These are phyloP conservation scores for Ectemnius lituratus DNA, from an alignment of 2,888 invertebrate genomes.

Conservation along the genomic window DNA sequence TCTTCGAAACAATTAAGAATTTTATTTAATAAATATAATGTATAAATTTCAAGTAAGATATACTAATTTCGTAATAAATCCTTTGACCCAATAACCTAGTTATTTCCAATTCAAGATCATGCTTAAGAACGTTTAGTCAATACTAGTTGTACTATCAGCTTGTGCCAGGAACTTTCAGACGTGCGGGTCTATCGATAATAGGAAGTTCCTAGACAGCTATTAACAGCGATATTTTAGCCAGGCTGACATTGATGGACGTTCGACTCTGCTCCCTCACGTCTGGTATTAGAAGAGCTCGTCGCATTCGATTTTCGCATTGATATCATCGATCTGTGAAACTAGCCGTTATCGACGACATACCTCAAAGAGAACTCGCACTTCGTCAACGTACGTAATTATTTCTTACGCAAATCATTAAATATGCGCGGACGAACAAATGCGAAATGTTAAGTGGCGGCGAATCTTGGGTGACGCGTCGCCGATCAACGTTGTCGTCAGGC, in stretches of 20 bases:
- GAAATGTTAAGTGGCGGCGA: constrained; percentile 2
- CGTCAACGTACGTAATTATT: constrained; percentile 1
- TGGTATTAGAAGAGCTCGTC: background rate
- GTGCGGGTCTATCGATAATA: background rate
- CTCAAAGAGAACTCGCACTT: background rate
- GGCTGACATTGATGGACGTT: constrained; percentile 1
- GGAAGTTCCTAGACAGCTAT: background rate
- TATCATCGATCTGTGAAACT: background rate
- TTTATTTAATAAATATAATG: too few species aligned
- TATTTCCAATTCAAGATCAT: too few species aligned
- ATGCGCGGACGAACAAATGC: constrained; percentile 1
- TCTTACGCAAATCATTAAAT: background rate
- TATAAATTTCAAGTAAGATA: too few species aligned
- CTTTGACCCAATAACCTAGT: too few species aligned
- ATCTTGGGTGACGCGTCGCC: background rate
- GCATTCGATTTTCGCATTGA: background rate
- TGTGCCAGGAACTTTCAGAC: background rate
- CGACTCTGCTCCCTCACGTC: background rate
- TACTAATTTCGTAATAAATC: too few species aligned
- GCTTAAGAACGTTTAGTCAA: background rate
- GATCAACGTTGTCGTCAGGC: background rate
- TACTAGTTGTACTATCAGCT: background rate
- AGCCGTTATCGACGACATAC: background rate
- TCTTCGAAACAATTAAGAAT: too few species aligned
- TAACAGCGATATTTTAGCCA: constrained; percentile 1